phyloP scores from a whole-genome alignment of 2,888 invertebrate species.

The Neoascia interrupta region DNA sequence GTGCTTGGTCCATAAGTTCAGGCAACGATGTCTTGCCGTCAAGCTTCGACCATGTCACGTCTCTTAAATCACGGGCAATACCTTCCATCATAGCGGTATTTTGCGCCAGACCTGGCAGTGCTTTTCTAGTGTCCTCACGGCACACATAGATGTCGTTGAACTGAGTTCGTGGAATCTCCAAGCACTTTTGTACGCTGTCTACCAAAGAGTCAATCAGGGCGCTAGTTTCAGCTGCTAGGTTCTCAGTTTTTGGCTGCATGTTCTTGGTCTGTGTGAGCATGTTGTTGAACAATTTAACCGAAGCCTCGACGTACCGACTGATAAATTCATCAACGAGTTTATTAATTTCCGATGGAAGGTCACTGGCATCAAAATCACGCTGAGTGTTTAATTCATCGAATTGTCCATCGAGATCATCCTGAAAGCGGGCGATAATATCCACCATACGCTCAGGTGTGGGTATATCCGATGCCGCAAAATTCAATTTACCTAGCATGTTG shows the following conservation, averaged over 20 bases:
- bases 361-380: background rate
- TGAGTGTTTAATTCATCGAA: constrained; percentile 19
- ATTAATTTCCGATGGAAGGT: constrained; percentile 7
- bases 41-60: background rate
- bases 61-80: background rate
- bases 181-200: constrained; percentile 3
- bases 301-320: background rate
- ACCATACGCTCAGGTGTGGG: background rate
- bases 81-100: background rate
- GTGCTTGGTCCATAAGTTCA: background rate
- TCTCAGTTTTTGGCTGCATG: background rate
- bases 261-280: background rate
- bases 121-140: background rate
- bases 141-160: constrained; percentile 9
- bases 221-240: background rate
- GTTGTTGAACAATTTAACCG: background rate
- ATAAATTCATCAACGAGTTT: constrained; percentile 19
- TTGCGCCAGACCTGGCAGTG: constrained; percentile 5
- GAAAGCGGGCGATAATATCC: background rate
- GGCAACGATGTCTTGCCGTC: background rate
- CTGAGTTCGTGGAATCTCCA: background rate
- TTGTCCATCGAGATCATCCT: background rate
- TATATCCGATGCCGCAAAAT: background rate
- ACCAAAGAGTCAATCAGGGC: background rate
- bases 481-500: background rate